A percentile compares a stretch with the other conserved stretches of the same genome.
Evolutionary conservation across 2,888 invertebrate species (phyloP).

Genomic region (Idaea aversata): DNA sequence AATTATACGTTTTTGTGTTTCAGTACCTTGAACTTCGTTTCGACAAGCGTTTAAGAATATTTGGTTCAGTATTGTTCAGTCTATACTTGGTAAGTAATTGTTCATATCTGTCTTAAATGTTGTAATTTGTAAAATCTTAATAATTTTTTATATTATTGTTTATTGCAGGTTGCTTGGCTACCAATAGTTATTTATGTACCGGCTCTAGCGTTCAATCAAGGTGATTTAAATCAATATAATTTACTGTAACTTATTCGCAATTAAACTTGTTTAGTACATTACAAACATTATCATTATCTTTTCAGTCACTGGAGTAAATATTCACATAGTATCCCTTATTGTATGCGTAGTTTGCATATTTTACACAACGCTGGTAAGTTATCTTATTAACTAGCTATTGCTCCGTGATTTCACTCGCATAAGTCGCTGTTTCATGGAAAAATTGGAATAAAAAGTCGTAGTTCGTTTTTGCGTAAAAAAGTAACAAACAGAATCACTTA

Average conservation of each 20-base stretch:
- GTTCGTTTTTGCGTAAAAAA: not conserved
- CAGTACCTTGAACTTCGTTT: slow-evolving; percentile 84
- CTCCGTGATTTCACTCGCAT: too few relatives aligned
- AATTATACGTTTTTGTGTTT: slow-evolving; percentile 29
- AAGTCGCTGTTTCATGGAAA: too few relatives aligned
- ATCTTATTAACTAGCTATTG: too few relatives aligned
- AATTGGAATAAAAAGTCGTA: not conserved
- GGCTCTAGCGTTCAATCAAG: slow-evolving; percentile 87
- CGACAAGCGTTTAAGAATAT: slow-evolving; percentile 82
- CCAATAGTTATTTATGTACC: slow-evolving; percentile 88
- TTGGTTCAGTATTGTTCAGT: slow-evolving; percentile 84
- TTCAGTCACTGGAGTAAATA: slow-evolving; percentile 87
- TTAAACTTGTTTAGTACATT: not conserved
- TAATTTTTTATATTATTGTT: slow-evolving; percentile 10
- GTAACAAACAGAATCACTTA: not conserved
- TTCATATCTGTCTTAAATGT: slow-evolving; percentile 12
- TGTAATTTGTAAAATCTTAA: not conserved
- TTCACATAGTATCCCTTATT: slow-evolving; percentile 86
- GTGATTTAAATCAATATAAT: slow-evolving; percentile 45
- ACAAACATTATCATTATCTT: slow-evolving; percentile 25
- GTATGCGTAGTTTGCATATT: slow-evolving; percentile 89
- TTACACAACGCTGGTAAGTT: slow-evolving; percentile 86
- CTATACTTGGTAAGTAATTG: slow-evolving; percentile 80
- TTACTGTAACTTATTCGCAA: not conserved
- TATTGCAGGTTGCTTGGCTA: slow-evolving; percentile 82